phyloP scores from a whole-genome alignment of 2,797 vertebrate species.

The Danio kyathit region DNA sequence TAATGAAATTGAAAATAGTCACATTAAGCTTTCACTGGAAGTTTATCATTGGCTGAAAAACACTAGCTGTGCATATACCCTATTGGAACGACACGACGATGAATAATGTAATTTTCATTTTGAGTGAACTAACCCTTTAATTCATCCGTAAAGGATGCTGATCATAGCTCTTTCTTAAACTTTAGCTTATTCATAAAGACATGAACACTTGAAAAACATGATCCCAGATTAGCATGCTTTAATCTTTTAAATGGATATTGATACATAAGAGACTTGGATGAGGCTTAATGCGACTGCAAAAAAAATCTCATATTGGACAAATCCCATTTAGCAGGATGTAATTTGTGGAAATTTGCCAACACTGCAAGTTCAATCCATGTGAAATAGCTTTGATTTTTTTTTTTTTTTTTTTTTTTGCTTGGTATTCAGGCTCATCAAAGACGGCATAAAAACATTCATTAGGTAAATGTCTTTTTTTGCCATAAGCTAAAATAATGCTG shows the following conservation, averaged over 20 bases:
- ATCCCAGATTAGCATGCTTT: conserved; percentile 30
- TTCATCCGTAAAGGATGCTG: no score
- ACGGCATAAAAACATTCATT: conserved; percentile 34
- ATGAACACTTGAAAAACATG: not conserved
- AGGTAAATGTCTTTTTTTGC: conserved; percentile 14
- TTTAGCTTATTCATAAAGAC: not conserved
- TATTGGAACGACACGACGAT: no score
- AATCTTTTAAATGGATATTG: conserved; percentile 35
- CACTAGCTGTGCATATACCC: no score
- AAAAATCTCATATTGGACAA: conserved; percentile 12
- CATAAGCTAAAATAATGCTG: conserved; percentile 44
- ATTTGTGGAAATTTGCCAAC: conserved; percentile 2
- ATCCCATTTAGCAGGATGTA: conserved; percentile 13
- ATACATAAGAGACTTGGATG: conserved; percentile 16
- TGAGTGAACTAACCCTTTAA: no score
- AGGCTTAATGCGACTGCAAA: not conserved
- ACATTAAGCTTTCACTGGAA: no score
- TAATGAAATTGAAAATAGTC: no score
- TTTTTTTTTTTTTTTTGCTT: not conserved
- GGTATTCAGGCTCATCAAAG: not conserved
- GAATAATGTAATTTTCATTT: no score
- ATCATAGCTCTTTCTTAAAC: not conserved
- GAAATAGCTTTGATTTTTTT: not conserved
- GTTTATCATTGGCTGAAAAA: no score
- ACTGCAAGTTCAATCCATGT: not conserved